These are phyloP conservation scores for Urocynchramus pylzowi DNA, from an alignment of 2,113 vertebrate species.

Conservation along the genomic window DNA sequence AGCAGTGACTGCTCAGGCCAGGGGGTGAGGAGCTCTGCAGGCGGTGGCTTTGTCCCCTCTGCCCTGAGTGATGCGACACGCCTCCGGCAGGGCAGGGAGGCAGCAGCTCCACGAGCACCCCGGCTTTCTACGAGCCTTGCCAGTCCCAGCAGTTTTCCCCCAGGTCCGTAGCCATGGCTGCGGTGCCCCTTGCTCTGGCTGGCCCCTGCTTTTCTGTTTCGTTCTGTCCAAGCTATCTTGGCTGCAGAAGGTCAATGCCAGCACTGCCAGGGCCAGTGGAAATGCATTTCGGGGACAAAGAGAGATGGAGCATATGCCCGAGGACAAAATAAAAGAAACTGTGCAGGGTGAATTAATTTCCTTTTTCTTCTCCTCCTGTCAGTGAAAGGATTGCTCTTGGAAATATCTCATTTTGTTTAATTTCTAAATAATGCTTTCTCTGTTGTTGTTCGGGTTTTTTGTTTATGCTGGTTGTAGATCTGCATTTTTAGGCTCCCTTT, in stretches of 20 bases:
- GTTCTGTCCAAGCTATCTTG: neutral
- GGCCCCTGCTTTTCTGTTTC: neutral
- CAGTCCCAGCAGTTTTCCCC: neutral
- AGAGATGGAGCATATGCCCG: neutral
- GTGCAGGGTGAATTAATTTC: neutral
- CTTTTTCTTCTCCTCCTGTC: neutral
- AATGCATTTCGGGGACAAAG: neutral
- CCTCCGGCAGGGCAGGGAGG: neutral
- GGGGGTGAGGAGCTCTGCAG: neutral
- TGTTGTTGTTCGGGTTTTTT: neutral
- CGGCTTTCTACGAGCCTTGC: fast-evolving
- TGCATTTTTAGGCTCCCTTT: neutral
- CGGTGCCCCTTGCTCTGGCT: neutral
- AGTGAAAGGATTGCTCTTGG: neutral
- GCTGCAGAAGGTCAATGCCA: neutral
- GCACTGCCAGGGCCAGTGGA: neutral
- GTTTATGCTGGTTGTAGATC: neutral
- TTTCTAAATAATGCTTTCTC: constrained; percentile 38
- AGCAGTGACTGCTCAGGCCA: neutral
- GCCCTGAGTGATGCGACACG: fast-evolving
- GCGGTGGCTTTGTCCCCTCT: fast-evolving
- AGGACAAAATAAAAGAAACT: constrained; percentile 2
- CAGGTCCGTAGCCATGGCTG: neutral
- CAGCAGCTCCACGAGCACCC: neutral
- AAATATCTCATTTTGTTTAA: constrained; percentile 5